These are phyloP conservation scores for Sebastes vulpes DNA, from an alignment of 2,797 vertebrate species.

Conservation along the genomic window DNA sequence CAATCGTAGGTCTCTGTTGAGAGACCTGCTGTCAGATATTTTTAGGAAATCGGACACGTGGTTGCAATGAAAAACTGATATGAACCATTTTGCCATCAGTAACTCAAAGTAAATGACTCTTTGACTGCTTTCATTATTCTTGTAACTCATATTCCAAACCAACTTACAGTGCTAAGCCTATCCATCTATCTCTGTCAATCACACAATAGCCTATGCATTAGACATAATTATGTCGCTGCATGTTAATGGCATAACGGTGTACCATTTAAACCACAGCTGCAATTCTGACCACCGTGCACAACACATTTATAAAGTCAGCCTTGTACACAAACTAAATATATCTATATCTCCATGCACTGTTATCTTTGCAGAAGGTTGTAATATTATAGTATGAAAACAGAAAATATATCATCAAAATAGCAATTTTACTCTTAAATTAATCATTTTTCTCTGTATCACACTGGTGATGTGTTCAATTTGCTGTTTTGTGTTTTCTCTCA, in stretches of 20 bases:
- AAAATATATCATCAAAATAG: conserved; percentile 86
- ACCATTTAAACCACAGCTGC: conserved; percentile 24
- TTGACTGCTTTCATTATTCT: conserved; percentile 32
- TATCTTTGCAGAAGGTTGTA: conserved; percentile 67
- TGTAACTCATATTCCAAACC: conserved; percentile 29
- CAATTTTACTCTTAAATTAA: conserved; percentile 88
- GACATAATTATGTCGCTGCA: conserved; percentile 36
- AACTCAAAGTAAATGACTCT: conserved; percentile 28
- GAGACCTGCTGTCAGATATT: neutral
- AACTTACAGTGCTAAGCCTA: neutral
- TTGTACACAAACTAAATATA: conserved; percentile 58
- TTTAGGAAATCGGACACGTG: neutral
- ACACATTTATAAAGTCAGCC: conserved; percentile 31
- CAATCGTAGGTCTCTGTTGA: neutral
- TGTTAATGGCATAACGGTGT: conserved; percentile 43
- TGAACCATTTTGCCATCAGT: conserved; percentile 12
- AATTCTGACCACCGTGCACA: conserved; percentile 2
- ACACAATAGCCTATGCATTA: conserved; percentile 38
- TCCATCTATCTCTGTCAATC: conserved; percentile 40
- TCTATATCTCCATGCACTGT: conserved; percentile 58
- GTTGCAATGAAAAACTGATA: conserved; percentile 17
- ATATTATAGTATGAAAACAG: conserved; percentile 70
- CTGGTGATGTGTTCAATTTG: conserved; percentile 87
- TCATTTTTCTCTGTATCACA: conserved; percentile 84
- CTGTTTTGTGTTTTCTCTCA: conserved; percentile 72